phyloP scores from a whole-genome alignment of 1,140 invertebrate genomes.

The Batillaria attramentaria region DNA sequence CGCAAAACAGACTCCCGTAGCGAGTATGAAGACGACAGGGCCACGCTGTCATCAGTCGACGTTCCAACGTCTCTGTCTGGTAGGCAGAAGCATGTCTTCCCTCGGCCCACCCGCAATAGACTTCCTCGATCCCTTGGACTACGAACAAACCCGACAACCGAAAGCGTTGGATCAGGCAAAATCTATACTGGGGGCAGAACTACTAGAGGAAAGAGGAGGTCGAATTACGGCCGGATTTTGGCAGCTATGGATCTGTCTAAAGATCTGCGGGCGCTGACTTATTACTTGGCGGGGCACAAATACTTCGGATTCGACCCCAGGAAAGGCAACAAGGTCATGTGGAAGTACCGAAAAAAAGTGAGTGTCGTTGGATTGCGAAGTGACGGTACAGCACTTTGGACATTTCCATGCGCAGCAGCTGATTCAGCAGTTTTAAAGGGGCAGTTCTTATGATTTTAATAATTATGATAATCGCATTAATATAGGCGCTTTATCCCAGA shows the following conservation, averaged over 20 bases:
- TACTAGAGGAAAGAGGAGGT: neutral
- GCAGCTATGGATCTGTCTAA: neutral
- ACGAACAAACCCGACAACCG: neutral
- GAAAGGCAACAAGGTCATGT: neutral
- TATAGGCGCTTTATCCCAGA: too few relatives aligned
- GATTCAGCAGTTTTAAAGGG: neutral
- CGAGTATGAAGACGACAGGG: too few relatives aligned
- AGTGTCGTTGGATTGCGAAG: neutral
- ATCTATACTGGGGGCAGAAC: neutral
- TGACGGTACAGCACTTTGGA: neutral
- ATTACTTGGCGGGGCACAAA: neutral
- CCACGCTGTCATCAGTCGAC: too few relatives aligned
- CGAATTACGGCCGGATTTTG: neutral
- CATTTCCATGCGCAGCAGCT: too few relatives aligned
- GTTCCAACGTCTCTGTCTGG: too few relatives aligned
- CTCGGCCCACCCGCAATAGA: neutral
- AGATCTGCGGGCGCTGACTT: neutral
- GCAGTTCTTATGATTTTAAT: neutral
- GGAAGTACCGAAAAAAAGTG: neutral
- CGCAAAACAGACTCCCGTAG: too few relatives aligned
- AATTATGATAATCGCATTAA: neutral
- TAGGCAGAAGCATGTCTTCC: neutral
- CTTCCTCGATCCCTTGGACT: neutral
- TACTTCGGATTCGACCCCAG: neutral
- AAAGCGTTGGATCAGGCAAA: neutral